phyloP scores from a whole-genome alignment of 2,113 vertebrate genomes.

The Morone chrysops region DNA sequence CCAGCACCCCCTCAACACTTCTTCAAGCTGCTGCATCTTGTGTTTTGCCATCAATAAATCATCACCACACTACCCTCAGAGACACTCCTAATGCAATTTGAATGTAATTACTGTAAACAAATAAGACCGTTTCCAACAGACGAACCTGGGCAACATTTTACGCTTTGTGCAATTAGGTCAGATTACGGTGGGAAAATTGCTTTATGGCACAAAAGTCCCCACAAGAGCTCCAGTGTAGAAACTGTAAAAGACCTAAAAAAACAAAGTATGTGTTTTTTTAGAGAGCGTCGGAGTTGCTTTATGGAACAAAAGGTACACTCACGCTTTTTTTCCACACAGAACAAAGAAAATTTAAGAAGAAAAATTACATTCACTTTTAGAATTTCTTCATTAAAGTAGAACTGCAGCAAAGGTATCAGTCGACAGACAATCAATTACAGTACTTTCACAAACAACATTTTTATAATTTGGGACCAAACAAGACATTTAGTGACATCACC shows the following conservation, averaged over 20 bases:
- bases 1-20: not conserved
- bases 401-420: too few species aligned
- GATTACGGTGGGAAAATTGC: not conserved
- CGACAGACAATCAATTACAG: not conserved
- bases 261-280: too few species aligned
- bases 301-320: not conserved
- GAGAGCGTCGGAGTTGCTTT: not conserved
- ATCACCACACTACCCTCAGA: not conserved
- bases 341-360: too few species aligned
- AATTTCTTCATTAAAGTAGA: too few species aligned
- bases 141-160: not conserved
- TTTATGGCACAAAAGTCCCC: not conserved
- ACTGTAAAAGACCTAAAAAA: not conserved
- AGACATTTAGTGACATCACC: too few species aligned
- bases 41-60: slow-evolving; percentile 62
- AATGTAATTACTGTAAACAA: slow-evolving; percentile 35
- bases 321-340: not conserved
- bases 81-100: not conserved
- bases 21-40: slow-evolving; percentile 23
- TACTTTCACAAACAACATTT: not conserved
- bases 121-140: slow-evolving; percentile 27
- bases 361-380: too few species aligned
- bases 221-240: not conserved
- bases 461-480: too few species aligned
- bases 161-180: not conserved